phyloP scores from a whole-genome alignment of 2,113 vertebrate species.

The Pseudopipra pipra region DNA sequence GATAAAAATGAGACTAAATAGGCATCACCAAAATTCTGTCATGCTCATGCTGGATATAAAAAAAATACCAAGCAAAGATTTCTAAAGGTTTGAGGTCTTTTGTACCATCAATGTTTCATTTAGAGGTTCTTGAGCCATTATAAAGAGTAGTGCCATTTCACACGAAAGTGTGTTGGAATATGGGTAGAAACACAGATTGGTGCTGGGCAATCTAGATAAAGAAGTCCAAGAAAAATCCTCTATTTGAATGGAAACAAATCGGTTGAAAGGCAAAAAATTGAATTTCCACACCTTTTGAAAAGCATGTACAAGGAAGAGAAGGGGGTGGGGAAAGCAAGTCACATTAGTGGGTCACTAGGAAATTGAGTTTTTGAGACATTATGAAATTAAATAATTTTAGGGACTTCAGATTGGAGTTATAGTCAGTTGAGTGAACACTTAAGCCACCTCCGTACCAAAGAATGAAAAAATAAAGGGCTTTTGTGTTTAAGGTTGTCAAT shows the following conservation, averaged over 20 bases:
- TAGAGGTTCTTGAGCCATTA: neutral
- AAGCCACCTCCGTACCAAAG: conserved; percentile 37
- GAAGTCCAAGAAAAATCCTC: conserved; percentile 40
- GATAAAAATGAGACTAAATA: conserved; percentile 38
- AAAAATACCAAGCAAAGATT: conserved; percentile 7
- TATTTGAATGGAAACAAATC: conserved; percentile 67
- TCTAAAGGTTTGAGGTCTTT: conserved; percentile 10
- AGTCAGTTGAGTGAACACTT: conserved; percentile 38
- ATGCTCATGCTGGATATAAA: neutral
- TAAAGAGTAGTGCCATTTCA: conserved; percentile 28
- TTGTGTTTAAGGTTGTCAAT: conserved; percentile 69
- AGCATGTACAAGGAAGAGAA: conserved; percentile 50
- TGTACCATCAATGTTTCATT: neutral
- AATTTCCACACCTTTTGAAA: conserved; percentile 63
- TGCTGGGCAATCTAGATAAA: conserved; percentile 61
- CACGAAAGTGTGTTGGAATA: neutral
- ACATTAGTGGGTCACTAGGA: conserved; percentile 27
- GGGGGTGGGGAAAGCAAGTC: conserved; percentile 31
- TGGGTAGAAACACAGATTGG: conserved; percentile 32
- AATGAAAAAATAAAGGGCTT: conserved; percentile 72
- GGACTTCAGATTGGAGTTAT: conserved; percentile 54
- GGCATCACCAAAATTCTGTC: conserved; percentile 25
- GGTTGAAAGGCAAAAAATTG: conserved; percentile 44
- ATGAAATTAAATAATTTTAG: conserved; percentile 69
- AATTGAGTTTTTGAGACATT: conserved; percentile 41